Conservation (phyloP, 2,888 invertebrate genomes). For the Nasonovia ribisnigri region DNA sequence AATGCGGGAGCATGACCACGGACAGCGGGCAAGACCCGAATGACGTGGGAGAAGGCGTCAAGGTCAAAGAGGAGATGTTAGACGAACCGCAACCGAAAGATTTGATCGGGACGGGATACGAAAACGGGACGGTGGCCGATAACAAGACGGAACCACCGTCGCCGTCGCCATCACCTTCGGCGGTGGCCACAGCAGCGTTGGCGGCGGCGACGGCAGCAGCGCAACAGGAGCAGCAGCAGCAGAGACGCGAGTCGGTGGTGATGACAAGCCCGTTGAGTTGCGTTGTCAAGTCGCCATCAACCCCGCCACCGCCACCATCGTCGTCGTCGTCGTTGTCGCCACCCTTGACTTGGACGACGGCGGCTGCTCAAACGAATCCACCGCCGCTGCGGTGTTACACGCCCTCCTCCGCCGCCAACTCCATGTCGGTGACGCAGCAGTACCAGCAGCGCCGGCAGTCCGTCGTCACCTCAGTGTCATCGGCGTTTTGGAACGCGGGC, state of each 20-base stretch:
- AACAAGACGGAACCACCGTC: conserved; percentile 67
- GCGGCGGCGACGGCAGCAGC: conserved; percentile 45
- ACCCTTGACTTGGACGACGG: conserved; percentile 74
- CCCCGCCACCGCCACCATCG: conserved; percentile 77
- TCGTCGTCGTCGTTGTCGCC: conserved; percentile 78
- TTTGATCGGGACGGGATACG: conserved; percentile 71
- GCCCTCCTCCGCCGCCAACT: conserved; percentile 64
- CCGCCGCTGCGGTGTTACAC: conserved; percentile 67
- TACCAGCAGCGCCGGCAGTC: conserved; percentile 70
- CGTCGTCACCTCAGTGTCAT: conserved; percentile 71
- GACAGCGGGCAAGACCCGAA: conserved; percentile 62
- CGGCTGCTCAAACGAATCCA: conserved; percentile 75
- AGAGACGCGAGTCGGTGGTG: conserved; percentile 66
- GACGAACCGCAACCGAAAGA: conserved; percentile 46
- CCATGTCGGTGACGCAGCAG: conserved; percentile 69
- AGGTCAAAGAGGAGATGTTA: conserved; percentile 59
- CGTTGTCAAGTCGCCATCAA: conserved; percentile 67
- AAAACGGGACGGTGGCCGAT: conserved; percentile 75
- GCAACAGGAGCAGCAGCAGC: conserved; percentile 71
- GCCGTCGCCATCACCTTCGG: conserved; percentile 44
- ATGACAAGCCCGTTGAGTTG: conserved; percentile 69
- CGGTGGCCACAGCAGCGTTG: conserved; percentile 70
- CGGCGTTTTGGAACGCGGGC: conserved; percentile 66
- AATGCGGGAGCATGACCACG: conserved; percentile 55
- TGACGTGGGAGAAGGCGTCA: conserved; percentile 59